A percentile compares a stretch with the other conserved stretches of the same genome.
phyloP scores from a whole-genome alignment of 2,888 invertebrate genomes.

The Drosophila nr. medialis region DNA sequence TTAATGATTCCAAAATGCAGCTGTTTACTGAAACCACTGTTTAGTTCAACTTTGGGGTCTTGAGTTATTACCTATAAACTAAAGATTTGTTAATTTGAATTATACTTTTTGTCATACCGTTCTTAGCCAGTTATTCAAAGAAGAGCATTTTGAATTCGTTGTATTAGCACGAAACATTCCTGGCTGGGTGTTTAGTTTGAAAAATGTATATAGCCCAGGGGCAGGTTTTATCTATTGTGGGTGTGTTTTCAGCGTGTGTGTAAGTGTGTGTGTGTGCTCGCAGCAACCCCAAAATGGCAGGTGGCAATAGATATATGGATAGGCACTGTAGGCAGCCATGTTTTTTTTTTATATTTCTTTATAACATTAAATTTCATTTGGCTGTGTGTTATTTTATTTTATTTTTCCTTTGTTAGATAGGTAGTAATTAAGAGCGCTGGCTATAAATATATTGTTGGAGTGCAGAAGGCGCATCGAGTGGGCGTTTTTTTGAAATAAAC shows the following conservation, averaged over 20 bases:
- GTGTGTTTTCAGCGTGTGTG: constrained; percentile 36
- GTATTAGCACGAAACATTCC: background rate
- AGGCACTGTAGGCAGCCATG: constrained; percentile 72
- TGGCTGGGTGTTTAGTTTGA: constrained; percentile 32
- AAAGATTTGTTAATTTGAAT: background rate
- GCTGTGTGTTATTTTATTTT: constrained; percentile 25
- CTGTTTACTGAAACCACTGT: background rate
- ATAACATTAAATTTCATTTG: constrained; percentile 48
- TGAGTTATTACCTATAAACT: background rate
- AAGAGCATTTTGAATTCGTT: constrained; percentile 32
- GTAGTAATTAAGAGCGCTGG: constrained; percentile 56
- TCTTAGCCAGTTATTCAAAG: background rate
- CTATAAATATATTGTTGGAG: constrained; percentile 30
- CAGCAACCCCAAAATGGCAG: constrained; percentile 77
- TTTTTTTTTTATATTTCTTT: constrained; percentile 26
- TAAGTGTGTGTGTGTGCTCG: constrained; percentile 26
- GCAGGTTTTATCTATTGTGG: constrained; percentile 70
- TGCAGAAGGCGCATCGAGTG: constrained; percentile 60
- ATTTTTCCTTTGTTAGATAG: constrained; percentile 15
- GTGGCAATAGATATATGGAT: constrained; percentile 67
- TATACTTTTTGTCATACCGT: too few relatives aligned
- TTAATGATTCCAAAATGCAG: background rate
- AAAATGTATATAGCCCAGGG: constrained; percentile 64
- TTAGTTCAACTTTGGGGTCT: background rate
- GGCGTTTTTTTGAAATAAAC: constrained; percentile 34